phyloP scores from a whole-genome alignment of 2,113 vertebrate species.

The Azemiops feae region DNA sequence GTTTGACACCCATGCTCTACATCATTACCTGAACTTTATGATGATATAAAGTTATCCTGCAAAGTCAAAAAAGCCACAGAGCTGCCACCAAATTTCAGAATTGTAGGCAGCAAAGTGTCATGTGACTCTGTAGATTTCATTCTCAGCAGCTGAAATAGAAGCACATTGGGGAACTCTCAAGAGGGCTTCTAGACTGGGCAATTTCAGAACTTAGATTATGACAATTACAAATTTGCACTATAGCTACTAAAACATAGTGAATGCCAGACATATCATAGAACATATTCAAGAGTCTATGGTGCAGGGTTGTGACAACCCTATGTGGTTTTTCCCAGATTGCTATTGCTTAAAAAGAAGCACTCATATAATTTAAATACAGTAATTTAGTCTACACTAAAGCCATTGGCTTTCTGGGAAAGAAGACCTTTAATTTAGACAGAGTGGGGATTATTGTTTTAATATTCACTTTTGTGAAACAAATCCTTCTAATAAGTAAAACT shows the following conservation, averaged over 20 bases:
- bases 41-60: background rate
- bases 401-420: background rate
- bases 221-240: background rate
- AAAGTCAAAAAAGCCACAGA: background rate
- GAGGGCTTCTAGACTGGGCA: background rate
- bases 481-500: background rate
- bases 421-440: background rate
- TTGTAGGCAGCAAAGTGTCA: background rate
- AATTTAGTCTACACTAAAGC: background rate
- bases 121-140: background rate
- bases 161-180: background rate
- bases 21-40: background rate
- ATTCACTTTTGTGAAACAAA: background rate
- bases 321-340: background rate
- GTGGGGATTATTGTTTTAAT: background rate
- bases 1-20: background rate
- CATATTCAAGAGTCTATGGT: background rate
- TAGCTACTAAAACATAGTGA: background rate
- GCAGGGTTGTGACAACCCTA: background rate
- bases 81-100: background rate
- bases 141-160: background rate
- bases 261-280: background rate
- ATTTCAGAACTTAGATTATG: background rate
- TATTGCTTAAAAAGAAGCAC: background rate
- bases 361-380: background rate